Evolutionary conservation across 64 coral and sea anemone genomes (phyloP).

Genomic region (Montipora capricornis): DNA sequence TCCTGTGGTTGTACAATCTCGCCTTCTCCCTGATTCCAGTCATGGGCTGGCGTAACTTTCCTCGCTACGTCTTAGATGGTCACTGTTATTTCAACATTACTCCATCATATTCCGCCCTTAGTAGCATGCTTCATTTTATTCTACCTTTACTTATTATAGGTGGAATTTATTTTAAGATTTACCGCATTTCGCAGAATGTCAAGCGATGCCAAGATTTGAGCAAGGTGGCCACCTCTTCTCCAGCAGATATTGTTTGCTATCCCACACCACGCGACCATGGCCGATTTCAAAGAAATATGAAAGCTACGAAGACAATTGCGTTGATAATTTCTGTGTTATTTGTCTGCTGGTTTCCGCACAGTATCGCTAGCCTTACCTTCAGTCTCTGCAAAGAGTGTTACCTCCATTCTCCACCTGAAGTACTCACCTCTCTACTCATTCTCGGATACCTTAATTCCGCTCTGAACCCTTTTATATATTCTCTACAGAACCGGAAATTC

Average conservation of each 20-base stretch:
- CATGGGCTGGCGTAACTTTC: slow-evolving; percentile 75
- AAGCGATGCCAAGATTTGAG: neutral
- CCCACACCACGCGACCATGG: slow-evolving; percentile 16
- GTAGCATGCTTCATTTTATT: slow-evolving; percentile 86
- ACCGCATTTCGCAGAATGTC: slow-evolving; percentile 71
- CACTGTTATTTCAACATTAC: slow-evolving; percentile 77
- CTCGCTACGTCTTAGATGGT: neutral
- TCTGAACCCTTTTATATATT: slow-evolving; percentile 90
- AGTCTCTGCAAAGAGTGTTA: slow-evolving; percentile 51
- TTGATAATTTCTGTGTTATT: slow-evolving; percentile 88
- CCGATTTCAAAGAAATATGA: slow-evolving; percentile 71
- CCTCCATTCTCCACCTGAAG: neutral
- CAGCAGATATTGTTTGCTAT: neutral
- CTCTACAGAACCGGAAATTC: slow-evolving; percentile 83
- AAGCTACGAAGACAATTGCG: slow-evolving; percentile 85
- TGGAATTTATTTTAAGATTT: slow-evolving; percentile 82
- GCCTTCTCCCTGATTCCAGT: slow-evolving; percentile 74
- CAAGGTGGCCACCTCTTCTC: neutral
- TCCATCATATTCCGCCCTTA: slow-evolving; percentile 67
- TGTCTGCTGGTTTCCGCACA: slow-evolving; percentile 88
- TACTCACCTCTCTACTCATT: slow-evolving; percentile 47
- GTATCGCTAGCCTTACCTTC: slow-evolving; percentile 47
- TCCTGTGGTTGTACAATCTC: slow-evolving; percentile 82
- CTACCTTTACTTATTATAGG: slow-evolving; percentile 80
- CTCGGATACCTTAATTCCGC: slow-evolving; percentile 86